A percentile compares a stretch with the other conserved stretches of the same genome.
Evolutionary conservation across 2,113 vertebrate genomes (phyloP).

Genomic region (Scalopus aquaticus): DNA sequence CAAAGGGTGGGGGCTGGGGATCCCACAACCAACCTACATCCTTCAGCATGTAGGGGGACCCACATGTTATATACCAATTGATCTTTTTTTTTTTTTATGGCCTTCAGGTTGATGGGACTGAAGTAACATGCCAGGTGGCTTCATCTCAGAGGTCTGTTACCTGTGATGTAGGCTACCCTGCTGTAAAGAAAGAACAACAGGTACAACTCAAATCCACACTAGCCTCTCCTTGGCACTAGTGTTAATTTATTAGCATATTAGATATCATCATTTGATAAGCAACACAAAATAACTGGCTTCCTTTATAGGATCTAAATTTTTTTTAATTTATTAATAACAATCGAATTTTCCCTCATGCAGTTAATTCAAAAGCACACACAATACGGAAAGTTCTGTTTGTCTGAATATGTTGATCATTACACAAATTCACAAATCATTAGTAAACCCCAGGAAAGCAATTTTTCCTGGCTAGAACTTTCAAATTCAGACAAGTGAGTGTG

Average conservation of each 20-base stretch:
- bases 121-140: conserved; percentile 89
- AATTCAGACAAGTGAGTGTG: background rate
- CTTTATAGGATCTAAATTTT: background rate
- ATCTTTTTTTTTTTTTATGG: conserved; percentile 8
- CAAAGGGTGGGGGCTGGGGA: too few relatives aligned
- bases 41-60: background rate
- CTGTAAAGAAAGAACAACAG: conserved; percentile 87
- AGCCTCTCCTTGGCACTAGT: background rate
- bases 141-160: conserved; percentile 83
- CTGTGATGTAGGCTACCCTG: conserved; percentile 92
- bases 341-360: background rate
- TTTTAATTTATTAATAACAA: background rate
- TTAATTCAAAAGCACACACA: background rate
- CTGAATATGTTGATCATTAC: background rate
- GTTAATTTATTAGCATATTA: background rate
- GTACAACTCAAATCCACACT: conserved; percentile 78
- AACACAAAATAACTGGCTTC: background rate
- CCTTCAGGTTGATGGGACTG: conserved; percentile 88
- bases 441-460: background rate
- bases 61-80: background rate
- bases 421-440: background rate
- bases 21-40: background rate
- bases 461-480: background rate
- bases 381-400: background rate
- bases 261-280: background rate